Evolutionary conservation across 53 echinoderm and acorn worm genomes (phyloP).

Genomic region (Crossaster papposus): DNA sequence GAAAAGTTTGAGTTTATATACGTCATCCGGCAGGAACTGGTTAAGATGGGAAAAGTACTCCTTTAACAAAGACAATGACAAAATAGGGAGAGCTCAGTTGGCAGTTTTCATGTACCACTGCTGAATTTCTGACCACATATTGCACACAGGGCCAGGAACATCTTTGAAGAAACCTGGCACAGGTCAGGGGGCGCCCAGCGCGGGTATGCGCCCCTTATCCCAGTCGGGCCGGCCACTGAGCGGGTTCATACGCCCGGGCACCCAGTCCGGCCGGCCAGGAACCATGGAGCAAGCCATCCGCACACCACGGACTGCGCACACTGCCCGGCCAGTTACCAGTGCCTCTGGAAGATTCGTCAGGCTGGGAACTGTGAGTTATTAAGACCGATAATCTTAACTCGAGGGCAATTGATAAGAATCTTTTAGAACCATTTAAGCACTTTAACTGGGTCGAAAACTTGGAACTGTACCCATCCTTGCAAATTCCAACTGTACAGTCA

Average conservation of each 20-base stretch:
- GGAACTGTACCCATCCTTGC: too few species aligned
- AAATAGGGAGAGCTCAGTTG: neutral
- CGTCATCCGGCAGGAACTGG: too few species aligned
- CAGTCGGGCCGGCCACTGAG: constrained; percentile 96
- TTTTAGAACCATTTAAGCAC: too few species aligned
- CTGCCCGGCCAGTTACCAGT: constrained; percentile 96
- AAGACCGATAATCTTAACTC: neutral
- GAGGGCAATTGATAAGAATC: too few species aligned
- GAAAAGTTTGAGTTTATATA: too few species aligned
- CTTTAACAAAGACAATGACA: too few species aligned
- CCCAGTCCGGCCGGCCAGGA: constrained; percentile 94
- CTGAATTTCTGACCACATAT: neutral
- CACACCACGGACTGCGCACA: constrained; percentile 91
- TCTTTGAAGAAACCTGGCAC: constrained; percentile 98
- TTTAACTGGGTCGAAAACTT: too few species aligned
- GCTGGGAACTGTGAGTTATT: constrained; percentile 95
- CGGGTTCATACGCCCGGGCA: constrained; percentile 96
- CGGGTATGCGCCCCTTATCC: constrained; percentile 88
- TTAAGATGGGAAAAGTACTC: too few species aligned
- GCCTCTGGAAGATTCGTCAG: constrained; percentile 97
- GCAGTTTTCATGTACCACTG: neutral
- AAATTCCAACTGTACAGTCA: too few species aligned
- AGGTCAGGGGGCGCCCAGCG: constrained; percentile 90
- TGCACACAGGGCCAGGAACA: constrained; percentile 93
- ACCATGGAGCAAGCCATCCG: constrained; percentile 98